Evolutionary conservation across 2,113 vertebrate genomes (phyloP), one percentile per base, ranked within the genome.

Genomic region (Tilapia sparmanii): DNA sequence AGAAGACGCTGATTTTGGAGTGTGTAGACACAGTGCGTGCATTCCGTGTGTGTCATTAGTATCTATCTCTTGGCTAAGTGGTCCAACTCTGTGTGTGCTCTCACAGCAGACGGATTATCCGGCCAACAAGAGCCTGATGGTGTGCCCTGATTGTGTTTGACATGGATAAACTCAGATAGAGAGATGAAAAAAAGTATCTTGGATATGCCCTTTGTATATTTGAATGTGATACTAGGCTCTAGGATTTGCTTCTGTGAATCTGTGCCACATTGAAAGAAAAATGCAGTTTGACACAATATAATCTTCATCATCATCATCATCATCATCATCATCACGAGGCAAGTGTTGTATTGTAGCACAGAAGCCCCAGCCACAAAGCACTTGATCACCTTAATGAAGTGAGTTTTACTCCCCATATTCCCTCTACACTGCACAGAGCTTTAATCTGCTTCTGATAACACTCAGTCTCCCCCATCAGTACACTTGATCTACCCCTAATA

Each of bases 341-440:
- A 80, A 26, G 42, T 68, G 76, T 66, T 86, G 59, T 12, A 68
- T 31, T 86, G 83, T 71, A 50, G 33, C 53, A 33, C 50, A 54
- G 80, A 85, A 35, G 22, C 76, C 26, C 53, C 33, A 29, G 63
- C 57, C 71, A 83, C 9, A 78, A 88, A 91, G 54, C 59, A 53
- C 78, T 83, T 87, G 73, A 93, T 91, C 53, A 33, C 38, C 59
- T 12, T 80, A 90, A 90, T 93, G 33, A 89, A 90, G 47, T 81
- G 81, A 85, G 59, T 38, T 92, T 83, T 50, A 53, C 80, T 80
- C 52, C 16, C 4, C 24, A 42, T 29, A n/a, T 57, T 83, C 35
- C 18, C 19, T 73, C 54, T 38, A 66, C 10, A 24, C 45, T 16
- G 6, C 31, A 66, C 40, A 59, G 22, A 55, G 10, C 26, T 8